phyloP scores from a whole-genome alignment of 2,888 invertebrate genomes.

The Podotricha telesiphe region DNA sequence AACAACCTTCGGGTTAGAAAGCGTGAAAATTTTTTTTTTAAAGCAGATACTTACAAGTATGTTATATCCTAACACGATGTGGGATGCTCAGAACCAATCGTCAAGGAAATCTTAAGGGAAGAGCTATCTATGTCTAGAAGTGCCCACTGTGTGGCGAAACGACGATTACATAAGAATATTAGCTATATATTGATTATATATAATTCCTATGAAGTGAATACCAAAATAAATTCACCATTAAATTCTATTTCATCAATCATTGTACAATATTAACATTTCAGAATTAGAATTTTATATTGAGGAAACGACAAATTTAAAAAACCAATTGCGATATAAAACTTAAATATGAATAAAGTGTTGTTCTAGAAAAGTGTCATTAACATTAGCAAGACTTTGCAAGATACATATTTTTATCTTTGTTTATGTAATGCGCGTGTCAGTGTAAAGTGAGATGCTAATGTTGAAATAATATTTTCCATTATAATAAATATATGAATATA shows the following conservation, averaged over 20 bases:
- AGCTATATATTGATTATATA: too few relatives aligned
- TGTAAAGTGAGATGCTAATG: slow-evolving; percentile 1
- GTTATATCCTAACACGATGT: too few relatives aligned
- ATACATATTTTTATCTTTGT: slow-evolving; percentile 16
- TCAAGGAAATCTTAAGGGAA: too few relatives aligned
- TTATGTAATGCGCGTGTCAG: slow-evolving; percentile 15
- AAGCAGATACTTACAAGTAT: too few relatives aligned
- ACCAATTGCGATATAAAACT: background rate
- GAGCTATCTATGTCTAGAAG: too few relatives aligned
- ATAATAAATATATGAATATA: background rate
- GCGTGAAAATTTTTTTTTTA: too few relatives aligned
- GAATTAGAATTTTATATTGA: slow-evolving; percentile 3
- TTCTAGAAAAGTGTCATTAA: slow-evolving; percentile 23
- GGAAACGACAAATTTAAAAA: slow-evolving; percentile 9
- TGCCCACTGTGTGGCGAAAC: too few relatives aligned
- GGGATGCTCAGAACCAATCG: too few relatives aligned
- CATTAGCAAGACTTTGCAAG: slow-evolving; percentile 14
- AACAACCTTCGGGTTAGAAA: too few relatives aligned
- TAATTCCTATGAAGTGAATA: too few relatives aligned
- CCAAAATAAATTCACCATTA: too few relatives aligned
- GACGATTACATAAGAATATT: too few relatives aligned
- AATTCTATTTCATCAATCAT: background rate
- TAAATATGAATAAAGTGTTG: slow-evolving; percentile 7
- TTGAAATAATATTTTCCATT: background rate
- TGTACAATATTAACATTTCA: background rate